phyloP scores from a whole-genome alignment of 30 jellyfish, hydroid and myxozoan species.

The Hydractinia echinata region DNA sequence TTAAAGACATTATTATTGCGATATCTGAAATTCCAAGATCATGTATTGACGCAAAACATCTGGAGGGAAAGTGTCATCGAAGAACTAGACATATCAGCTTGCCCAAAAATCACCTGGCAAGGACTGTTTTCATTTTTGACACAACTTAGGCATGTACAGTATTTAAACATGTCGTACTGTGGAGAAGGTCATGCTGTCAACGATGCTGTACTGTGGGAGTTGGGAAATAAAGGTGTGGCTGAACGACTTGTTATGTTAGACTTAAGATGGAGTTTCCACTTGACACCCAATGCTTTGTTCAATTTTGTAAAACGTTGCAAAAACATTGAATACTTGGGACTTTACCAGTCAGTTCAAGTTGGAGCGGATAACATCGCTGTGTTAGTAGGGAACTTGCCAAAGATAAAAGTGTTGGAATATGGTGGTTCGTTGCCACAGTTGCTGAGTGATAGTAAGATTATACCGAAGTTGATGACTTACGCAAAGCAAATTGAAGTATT shows the following conservation, averaged over 20 bases:
- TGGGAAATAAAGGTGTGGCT: slow-evolving; percentile 45
- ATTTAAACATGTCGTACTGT: slow-evolving; percentile 87
- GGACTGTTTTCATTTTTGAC: slow-evolving; percentile 64
- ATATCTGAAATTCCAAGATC: slow-evolving; percentile 64
- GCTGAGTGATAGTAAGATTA: slow-evolving; percentile 40
- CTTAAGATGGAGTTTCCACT: slow-evolving; percentile 81
- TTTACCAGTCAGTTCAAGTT: slow-evolving; percentile 75
- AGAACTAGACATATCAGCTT: slow-evolving; percentile 96
- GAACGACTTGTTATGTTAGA: slow-evolving; percentile 75
- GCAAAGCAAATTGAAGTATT: slow-evolving; percentile 59
- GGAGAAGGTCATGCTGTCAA: slow-evolving; percentile 95
- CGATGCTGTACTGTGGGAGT: slow-evolving; percentile 53
- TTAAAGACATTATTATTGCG: slow-evolving; percentile 74
- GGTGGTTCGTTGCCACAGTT: slow-evolving; percentile 74
- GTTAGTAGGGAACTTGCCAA: slow-evolving; percentile 38
- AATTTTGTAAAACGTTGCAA: slow-evolving; percentile 58
- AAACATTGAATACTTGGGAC: slow-evolving; percentile 62
- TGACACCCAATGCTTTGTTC: slow-evolving; percentile 47
- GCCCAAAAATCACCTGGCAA: slow-evolving; percentile 78
- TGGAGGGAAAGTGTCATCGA: slow-evolving; percentile 71
- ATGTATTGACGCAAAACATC: slow-evolving; percentile 46
- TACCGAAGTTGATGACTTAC: slow-evolving; percentile 40
- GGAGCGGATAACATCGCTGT: slow-evolving; percentile 55
- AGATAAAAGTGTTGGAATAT: slow-evolving; percentile 61
- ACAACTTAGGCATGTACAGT: slow-evolving; percentile 58